Base-by-base conservation (phyloP, 1,140 invertebrate genomes). In the Monochamus saltuarius region DNA sequence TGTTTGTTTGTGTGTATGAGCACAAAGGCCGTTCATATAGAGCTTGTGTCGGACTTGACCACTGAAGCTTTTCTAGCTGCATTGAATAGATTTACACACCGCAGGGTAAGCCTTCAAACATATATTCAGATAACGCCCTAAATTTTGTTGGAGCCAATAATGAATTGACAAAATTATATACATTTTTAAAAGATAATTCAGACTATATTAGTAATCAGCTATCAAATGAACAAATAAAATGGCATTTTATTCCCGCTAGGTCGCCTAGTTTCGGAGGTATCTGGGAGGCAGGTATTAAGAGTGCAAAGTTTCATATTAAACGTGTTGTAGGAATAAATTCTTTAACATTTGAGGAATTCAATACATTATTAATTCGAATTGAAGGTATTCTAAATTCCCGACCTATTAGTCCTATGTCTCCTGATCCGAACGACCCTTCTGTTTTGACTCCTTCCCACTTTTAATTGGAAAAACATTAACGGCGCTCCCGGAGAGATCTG, bases 261-360 rank as follows among this genome's bases (percentile, higher is more conserved):
- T 69, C 75, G 7, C 73, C 76, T 6, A 72, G 78, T 68, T 77
- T 81, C 53, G 77, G 78, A n/a, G 77, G 75, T 13, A 35, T 77
- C 19, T 78, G 75, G 68, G 79, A 81, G 61, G 64, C 70, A 1
- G 73, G 65, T 1, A 70, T 81, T 0, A 77, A 77, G 63, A 61
- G 59, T 22, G 63, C 72, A 4, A 81, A 80, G 58, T 11, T 11
- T 61, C n/a, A 13, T 61, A 10, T 63, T 40, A 14, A 6, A 19
- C 8, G 61, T 7, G 49, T 62, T 35, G 19, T 56, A n/a, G 52
- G 19, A 8, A 43, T 59, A 2, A 8, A 9, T 13, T 17, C 10
- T n/a, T 16, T 51, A 29, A 62, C 61, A 6, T 62, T 38, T 43
- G 61, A 64, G 16, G 49, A 64, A 29, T 60, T 64, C 38, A n/a